phyloP scores from a whole-genome alignment of 2,888 invertebrate genomes.

The Cephus runcator region DNA sequence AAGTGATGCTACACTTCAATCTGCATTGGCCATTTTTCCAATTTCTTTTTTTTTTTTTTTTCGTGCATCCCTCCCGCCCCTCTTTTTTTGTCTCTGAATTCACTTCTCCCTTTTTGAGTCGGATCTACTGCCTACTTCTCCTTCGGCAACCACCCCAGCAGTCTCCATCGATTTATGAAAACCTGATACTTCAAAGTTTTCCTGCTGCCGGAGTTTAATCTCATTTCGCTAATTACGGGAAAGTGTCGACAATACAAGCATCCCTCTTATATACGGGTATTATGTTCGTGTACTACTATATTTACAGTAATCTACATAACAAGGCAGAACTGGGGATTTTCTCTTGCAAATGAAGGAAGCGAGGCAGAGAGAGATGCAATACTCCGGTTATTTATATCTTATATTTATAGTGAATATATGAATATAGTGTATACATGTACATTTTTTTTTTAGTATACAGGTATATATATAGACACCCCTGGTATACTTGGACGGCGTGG shows the following conservation, averaged over 20 bases:
- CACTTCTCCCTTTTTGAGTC: no score
- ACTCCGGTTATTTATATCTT: no score
- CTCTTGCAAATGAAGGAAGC: no score
- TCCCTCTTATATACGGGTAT: neutral
- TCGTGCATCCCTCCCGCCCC: no score
- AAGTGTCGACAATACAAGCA: constrained; percentile 9
- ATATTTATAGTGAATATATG: no score
- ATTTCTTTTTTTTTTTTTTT: neutral
- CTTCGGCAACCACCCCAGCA: neutral
- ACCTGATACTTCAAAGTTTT: constrained; percentile 4
- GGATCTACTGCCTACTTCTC: neutral
- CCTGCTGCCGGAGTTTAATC: neutral
- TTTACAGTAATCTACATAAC: no score
- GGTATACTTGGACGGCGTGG: neutral
- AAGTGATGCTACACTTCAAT: neutral
- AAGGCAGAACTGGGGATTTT: no score
- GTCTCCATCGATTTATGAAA: constrained; percentile 8
- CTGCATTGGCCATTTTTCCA: neutral
- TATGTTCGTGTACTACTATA: neutral
- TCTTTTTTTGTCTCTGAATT: no score
- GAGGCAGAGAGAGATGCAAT: no score
- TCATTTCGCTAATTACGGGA: constrained; percentile 7
- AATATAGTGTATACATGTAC: no score
- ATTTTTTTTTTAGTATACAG: no score
- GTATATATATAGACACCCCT: neutral